Base-by-base conservation (phyloP, 2,113 vertebrate species). In the Chinchilla lanigera region DNA sequence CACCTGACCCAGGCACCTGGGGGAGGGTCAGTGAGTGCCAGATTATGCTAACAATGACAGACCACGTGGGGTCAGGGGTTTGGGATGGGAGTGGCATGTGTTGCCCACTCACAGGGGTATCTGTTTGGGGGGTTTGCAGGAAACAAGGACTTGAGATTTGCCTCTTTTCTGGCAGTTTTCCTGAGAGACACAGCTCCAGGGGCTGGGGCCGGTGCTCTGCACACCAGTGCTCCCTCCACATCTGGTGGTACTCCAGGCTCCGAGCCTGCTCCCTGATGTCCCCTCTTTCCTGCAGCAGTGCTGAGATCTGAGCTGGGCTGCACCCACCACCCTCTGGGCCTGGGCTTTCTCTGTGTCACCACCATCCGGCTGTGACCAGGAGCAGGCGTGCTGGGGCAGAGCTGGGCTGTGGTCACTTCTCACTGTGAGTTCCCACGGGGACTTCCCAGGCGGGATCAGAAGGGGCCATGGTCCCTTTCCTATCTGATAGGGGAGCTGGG, bases 131-230 rank as follows among this genome's bases (percentile, higher is more conserved):
- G 16, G 30, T 97, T 94, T 91, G 47, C 67, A 98, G 85, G 63
- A 97, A 44, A 94, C 63, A 56, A n/a, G 86, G 93, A 98, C 80
- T 47, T 10, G 87, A 33, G 24, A 41, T 94, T 58, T 96, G 10
- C 17, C 19, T 44, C 89, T 85, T 94, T 41, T 0, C 50, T 1
- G 67, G 84, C 33, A 5, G 54, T 86, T 47, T 98, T 90, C 47
- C 91, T 82, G 93, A 92, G 97, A 92, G 93, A 96, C 90, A 75
- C 38, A 97, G 63, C 65, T 60, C 65, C 88, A 56, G 50, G 88
- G 82, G 96, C 6, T 35, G 38, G 56, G 22, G 4, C 47, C 47
- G 9, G 47, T 50, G 47, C 47, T 54, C 52, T 54, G 60, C 0
- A 24, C 60, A 26, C 60, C 24, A 9, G 24, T 26, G 12, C 19